phyloP scores from a whole-genome alignment of 2,113 vertebrate species.

The Phycodurus eques region DNA sequence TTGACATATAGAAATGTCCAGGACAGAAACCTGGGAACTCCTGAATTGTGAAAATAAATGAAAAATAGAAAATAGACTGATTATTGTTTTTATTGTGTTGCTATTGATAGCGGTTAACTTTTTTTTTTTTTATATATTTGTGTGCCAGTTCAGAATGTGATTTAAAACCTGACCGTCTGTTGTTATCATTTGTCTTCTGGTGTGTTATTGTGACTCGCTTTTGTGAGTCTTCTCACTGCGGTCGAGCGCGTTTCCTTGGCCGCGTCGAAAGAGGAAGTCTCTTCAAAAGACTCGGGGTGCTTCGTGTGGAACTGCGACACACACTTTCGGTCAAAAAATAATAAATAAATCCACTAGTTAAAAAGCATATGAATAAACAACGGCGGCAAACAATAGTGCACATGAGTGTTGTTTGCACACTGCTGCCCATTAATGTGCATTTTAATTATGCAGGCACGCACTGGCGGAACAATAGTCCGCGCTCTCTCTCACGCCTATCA shows the following conservation, averaged over 20 bases:
- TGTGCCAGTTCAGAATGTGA: neutral
- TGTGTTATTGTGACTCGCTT: no score
- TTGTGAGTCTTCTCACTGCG: constrained; percentile 3
- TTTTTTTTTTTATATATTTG: neutral
- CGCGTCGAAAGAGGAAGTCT: constrained; percentile 47
- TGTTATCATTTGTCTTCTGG: neutral
- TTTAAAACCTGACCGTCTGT: neutral
- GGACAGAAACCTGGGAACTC: no score
- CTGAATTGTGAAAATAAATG: no score
- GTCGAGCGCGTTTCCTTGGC: constrained; percentile 34
- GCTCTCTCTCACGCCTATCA: constrained; percentile 1
- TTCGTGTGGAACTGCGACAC: neutral
- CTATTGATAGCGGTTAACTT: neutral
- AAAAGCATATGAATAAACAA: neutral
- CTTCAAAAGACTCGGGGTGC: neutral
- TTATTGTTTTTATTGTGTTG: neutral
- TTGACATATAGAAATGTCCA: no score
- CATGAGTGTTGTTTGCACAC: neutral
- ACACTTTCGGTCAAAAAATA: neutral
- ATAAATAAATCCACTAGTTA: neutral
- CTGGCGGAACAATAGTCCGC: neutral
- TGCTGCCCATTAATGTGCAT: neutral
- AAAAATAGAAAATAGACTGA: no score
- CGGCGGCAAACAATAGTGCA: neutral
- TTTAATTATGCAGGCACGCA: constrained; percentile 38